phyloP scores from a whole-genome alignment of 2,113 vertebrate species.

The Mesocricetus auratus region DNA sequence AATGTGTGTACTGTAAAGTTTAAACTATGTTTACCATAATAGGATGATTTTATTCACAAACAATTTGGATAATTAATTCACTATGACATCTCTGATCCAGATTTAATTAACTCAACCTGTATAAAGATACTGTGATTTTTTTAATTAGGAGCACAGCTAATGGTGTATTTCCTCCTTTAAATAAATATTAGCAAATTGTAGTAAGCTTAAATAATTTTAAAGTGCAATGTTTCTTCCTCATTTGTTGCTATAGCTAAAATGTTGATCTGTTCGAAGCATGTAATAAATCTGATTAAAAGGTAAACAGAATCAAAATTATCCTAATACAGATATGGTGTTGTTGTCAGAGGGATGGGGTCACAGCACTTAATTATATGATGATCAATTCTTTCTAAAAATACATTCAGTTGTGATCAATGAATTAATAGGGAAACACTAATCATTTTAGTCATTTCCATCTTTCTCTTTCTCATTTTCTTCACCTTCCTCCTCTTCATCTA shows the following conservation, averaged over 20 bases:
- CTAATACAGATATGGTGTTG: not conserved
- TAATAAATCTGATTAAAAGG: constrained; percentile 18
- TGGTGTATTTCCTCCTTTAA: constrained; percentile 29
- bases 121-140: constrained; percentile 45
- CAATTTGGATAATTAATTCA: constrained; percentile 69
- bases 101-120: constrained; percentile 69
- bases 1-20: constrained; percentile 36
- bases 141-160: constrained; percentile 49
- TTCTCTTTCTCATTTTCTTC: accelerated
- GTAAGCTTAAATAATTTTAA: constrained; percentile 48
- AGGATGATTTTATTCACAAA: constrained; percentile 66
- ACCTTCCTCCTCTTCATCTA: accelerated
- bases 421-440: not conserved
- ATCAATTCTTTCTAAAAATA: not conserved
- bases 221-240: not conserved
- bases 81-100: constrained; percentile 52
- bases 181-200: constrained; percentile 61
- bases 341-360: not conserved
- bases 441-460: no score
- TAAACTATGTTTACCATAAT: constrained; percentile 56
- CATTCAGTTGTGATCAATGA: not conserved
- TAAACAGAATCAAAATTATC: not conserved
- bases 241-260: constrained; percentile 31
- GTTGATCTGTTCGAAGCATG: not conserved
- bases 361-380: not conserved